Evolutionary conservation across 1,140 invertebrate genomes (phyloP).

Genomic region (Drosophila sucinea): DNA sequence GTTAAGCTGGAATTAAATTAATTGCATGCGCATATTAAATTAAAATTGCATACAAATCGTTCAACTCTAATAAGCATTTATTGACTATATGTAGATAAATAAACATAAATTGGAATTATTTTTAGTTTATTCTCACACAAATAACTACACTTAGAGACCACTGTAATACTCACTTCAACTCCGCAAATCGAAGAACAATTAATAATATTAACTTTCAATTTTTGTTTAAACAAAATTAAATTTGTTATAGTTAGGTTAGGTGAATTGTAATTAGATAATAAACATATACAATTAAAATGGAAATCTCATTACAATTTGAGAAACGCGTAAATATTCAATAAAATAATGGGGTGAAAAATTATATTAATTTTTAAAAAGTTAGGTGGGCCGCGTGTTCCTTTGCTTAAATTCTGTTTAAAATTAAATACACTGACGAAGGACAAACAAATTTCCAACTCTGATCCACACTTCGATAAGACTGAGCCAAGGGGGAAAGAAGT

Average conservation of each 20-base stretch:
- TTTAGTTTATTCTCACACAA: background rate
- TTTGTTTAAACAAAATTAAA: slow-evolving; percentile 24
- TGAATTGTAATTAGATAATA: slow-evolving; percentile 13
- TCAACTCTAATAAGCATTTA: background rate
- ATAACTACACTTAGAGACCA: background rate
- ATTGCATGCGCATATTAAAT: slow-evolving; percentile 4
- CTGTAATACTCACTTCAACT: background rate
- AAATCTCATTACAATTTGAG: slow-evolving; percentile 31
- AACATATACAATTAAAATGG: slow-evolving; percentile 50
- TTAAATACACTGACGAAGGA: slow-evolving; percentile 44
- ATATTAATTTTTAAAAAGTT: slow-evolving; percentile 24
- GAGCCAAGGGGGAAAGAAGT: slow-evolving; percentile 30
- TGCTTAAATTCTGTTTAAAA: slow-evolving; percentile 36
- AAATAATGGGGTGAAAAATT: slow-evolving; percentile 20
- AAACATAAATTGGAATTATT: background rate
- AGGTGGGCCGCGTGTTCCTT: slow-evolving; percentile 23
- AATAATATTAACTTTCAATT: slow-evolving; percentile 32
- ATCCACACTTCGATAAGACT: slow-evolving; percentile 33
- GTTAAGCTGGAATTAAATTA: background rate
- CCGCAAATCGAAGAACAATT: background rate
- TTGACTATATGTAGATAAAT: background rate
- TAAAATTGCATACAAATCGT: background rate
- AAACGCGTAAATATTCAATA: slow-evolving; percentile 43
- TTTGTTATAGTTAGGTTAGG: slow-evolving; percentile 17
- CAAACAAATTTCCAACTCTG: slow-evolving; percentile 45